A percentile compares a stretch with the other conserved stretches of the same genome.
Evolutionary conservation across 2,113 vertebrate species (phyloP).

Genomic region (Redunca redunca): DNA sequence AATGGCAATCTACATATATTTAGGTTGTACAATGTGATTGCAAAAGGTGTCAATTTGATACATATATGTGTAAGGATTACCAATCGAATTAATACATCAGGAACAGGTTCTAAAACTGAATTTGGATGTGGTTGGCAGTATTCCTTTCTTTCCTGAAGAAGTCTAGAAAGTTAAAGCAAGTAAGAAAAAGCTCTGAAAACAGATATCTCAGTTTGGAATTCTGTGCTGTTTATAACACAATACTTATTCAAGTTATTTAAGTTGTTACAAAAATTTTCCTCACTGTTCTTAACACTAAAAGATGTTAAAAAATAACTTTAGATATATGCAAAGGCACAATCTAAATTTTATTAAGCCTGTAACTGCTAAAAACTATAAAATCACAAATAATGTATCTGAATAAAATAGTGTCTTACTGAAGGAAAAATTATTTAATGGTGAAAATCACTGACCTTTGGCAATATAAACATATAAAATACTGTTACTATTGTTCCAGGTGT

Average conservation of each 20-base stretch:
- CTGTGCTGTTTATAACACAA: background rate
- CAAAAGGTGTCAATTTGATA: background rate
- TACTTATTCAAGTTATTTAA: conserved; percentile 3
- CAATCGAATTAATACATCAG: background rate
- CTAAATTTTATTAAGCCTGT: conserved; percentile 50
- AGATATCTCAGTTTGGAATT: background rate
- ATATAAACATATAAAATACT: background rate
- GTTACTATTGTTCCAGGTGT: background rate
- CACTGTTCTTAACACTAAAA: background rate
- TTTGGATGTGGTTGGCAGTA: background rate
- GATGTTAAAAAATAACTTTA: background rate
- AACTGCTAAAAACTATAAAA: conserved; percentile 46
- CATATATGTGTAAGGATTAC: background rate
- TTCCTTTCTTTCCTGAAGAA: background rate
- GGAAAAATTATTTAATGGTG: background rate
- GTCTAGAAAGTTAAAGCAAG: conserved; percentile 21
- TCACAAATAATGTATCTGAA: background rate
- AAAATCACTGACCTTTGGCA: background rate
- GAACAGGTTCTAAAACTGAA: background rate
- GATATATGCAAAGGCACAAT: background rate
- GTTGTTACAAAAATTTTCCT: background rate
- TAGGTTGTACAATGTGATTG: background rate
- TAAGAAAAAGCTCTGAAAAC: conserved; percentile 21
- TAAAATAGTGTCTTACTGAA: background rate
- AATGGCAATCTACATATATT: background rate